phyloP scores from a whole-genome alignment of 1,140 invertebrate species.

The Plectrocnemia conspersa region DNA sequence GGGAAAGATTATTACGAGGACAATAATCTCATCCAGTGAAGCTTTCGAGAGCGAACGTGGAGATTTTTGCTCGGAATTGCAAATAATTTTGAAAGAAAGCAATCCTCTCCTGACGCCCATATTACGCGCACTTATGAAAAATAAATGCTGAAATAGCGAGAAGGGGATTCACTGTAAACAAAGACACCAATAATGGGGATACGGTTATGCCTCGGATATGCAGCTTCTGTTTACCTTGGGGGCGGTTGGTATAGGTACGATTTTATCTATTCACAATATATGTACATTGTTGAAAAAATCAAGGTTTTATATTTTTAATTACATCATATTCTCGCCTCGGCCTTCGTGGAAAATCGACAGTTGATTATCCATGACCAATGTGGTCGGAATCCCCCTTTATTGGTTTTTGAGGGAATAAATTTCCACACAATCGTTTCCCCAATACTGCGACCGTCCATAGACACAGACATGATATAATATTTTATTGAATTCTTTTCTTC shows the following conservation, averaged over 20 bases:
- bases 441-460: not conserved
- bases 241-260: not conserved
- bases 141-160: constrained; percentile 30
- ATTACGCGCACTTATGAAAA: constrained; percentile 22
- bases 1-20: too few relatives aligned
- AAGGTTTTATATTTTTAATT: too few relatives aligned
- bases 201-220: constrained; percentile 24
- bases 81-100: constrained; percentile 5
- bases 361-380: too few relatives aligned
- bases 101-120: constrained; percentile 1
- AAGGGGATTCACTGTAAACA: constrained; percentile 27
- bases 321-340: too few relatives aligned
- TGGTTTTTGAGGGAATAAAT: too few relatives aligned
- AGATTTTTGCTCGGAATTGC: not conserved
- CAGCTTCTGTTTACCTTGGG: constrained; percentile 14
- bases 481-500: constrained; percentile 35
- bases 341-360: too few relatives aligned
- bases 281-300: too few relatives aligned
- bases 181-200: constrained; percentile 25
- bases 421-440: constrained; percentile 3
- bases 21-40: not conserved
- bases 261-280: not conserved
- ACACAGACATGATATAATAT: constrained; percentile 25
- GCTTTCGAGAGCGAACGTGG: not conserved
- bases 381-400: too few relatives aligned